These are phyloP conservation scores for Caretta caretta DNA, from an alignment of 2,113 vertebrate species.

Conservation along the genomic window DNA sequence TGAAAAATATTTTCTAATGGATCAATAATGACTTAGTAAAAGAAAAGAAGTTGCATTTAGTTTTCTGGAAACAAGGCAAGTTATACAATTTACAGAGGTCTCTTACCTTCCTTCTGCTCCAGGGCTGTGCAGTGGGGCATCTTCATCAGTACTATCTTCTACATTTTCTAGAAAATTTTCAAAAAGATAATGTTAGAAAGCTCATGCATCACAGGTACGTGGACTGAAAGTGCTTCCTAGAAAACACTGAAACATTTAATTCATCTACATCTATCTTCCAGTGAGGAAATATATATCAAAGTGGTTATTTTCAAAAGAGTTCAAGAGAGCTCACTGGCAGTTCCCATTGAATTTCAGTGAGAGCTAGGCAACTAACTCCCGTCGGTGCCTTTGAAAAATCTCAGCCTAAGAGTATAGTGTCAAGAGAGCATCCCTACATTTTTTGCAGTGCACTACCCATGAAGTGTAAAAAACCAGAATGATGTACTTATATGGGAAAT, in stretches of 20 bases:
- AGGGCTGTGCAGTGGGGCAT: constrained; percentile 89
- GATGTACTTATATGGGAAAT: background rate
- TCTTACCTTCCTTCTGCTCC: constrained; percentile 91
- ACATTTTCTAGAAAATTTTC: constrained; percentile 85
- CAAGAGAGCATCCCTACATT: background rate
- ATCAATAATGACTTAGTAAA: background rate
- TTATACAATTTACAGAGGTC: background rate
- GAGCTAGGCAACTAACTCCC: background rate
- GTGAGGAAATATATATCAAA: background rate
- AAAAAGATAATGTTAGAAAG: constrained; percentile 29
- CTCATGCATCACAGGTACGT: background rate
- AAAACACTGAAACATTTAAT: background rate
- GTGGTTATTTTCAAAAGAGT: background rate
- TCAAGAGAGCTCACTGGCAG: background rate
- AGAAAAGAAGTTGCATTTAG: background rate
- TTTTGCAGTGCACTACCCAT: background rate
- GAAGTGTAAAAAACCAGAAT: background rate
- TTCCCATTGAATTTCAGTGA: background rate
- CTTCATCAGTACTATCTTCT: constrained; percentile 95
- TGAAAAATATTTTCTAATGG: background rate
- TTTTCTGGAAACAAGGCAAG: background rate
- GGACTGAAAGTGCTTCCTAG: background rate
- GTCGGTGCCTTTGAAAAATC: background rate
- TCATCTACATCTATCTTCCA: background rate
- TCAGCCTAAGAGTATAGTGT: background rate